A percentile compares a stretch with the other conserved stretches of the same genome.
These are phyloP conservation scores for Aphaenogaster ashmeadi DNA, from an alignment of 1,140 invertebrate species.

Conservation along the genomic window DNA sequence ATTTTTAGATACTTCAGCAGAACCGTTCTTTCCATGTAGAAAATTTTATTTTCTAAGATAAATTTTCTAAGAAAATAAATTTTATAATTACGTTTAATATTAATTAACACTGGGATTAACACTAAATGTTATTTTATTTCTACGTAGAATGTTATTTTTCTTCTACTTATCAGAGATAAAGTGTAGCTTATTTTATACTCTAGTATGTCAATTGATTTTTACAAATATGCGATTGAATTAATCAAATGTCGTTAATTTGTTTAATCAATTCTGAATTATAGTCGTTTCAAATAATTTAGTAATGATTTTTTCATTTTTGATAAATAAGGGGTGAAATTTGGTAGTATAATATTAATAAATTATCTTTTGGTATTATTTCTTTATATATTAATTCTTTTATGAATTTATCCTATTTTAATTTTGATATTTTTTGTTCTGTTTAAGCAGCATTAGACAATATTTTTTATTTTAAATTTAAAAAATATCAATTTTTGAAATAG, in stretches of 20 bases:
- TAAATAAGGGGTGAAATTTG: not conserved
- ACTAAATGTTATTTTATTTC: not conserved
- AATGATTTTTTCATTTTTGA: not conserved
- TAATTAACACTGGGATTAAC: slow-evolving; percentile 16
- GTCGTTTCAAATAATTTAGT: not conserved
- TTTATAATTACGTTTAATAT: not conserved
- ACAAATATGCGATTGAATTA: not conserved
- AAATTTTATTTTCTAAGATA: no score
- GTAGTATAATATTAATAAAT: not conserved
- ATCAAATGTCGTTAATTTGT: not conserved
- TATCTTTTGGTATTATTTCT: not conserved
- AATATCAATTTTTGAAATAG: no score
- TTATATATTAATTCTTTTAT: not conserved
- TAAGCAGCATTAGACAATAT: not conserved
- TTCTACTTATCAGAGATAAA: not conserved
- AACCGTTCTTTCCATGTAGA: no score
- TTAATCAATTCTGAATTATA: not conserved
- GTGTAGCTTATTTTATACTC: not conserved
- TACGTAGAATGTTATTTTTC: not conserved
- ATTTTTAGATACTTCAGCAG: no score
- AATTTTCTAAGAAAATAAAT: not conserved
- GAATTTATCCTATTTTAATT: not conserved
- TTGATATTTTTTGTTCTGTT: no score
- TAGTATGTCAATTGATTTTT: not conserved
- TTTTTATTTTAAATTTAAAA: not conserved